Evolutionary conservation across 2,888 invertebrate species (phyloP).

Genomic region (Mellilla xanthometata): DNA sequence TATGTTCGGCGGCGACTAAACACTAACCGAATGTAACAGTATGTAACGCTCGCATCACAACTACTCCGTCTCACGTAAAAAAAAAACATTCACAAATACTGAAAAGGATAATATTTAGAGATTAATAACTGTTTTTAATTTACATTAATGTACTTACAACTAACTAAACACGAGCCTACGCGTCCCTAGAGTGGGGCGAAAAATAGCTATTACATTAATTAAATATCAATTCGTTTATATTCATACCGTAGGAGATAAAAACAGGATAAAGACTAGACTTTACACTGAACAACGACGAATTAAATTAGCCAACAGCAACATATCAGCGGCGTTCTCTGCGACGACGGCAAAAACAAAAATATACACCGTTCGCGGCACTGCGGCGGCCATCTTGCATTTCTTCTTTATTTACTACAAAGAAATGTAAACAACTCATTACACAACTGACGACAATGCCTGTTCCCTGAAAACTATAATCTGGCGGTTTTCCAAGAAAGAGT

Average conservation of each 20-base stretch:
- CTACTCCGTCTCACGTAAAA: conserved; percentile 57
- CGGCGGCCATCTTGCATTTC: too few species aligned
- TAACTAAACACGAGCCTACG: conserved; percentile 78
- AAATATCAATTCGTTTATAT: conserved; percentile 80
- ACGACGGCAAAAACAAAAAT: conserved; percentile 38
- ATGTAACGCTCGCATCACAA: conserved; percentile 46
- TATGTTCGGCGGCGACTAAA: conserved; percentile 52
- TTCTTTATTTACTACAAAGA: too few species aligned
- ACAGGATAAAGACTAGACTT: conserved; percentile 83
- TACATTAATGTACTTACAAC: conserved; percentile 79
- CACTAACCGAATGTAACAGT: conserved; percentile 82
- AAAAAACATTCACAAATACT: conserved; percentile 78
- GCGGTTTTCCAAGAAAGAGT: too few species aligned
- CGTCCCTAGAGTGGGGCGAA: conserved; percentile 54
- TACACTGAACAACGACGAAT: conserved; percentile 81
- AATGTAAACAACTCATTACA: too few species aligned
- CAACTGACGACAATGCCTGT: too few species aligned
- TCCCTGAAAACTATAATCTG: too few species aligned
- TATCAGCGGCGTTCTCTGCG: conserved; percentile 53
- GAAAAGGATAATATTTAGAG: conserved; percentile 74
- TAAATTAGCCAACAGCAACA: conserved; percentile 73
- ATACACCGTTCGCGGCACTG: conserved; percentile 23
- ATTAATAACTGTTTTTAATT: conserved; percentile 77
- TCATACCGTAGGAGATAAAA: conserved; percentile 74
- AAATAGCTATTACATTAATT: conserved; percentile 67